Conservation (phyloP, 2,113 vertebrate genomes). For the Microcebus jonahi region DNA sequence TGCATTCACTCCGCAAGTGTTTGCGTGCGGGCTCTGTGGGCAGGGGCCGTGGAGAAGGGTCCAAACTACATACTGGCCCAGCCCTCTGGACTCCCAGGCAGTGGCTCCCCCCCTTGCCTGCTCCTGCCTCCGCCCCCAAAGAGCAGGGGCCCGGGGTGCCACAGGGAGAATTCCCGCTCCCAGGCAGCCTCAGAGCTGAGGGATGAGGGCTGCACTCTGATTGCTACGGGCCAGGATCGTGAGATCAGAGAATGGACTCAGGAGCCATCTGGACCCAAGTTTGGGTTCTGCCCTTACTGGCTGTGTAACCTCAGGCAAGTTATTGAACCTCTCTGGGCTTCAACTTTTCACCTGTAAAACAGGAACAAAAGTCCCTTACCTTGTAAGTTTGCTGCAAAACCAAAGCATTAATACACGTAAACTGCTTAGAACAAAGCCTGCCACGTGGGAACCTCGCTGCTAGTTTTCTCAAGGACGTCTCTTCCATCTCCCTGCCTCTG, state of each 20-base stretch:
- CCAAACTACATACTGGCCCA: not conserved
- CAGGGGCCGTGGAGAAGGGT: not conserved
- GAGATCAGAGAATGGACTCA: not conserved
- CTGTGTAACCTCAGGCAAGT: not conserved
- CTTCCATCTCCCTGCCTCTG: not conserved
- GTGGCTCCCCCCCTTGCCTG: not conserved
- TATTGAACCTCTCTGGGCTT: not conserved
- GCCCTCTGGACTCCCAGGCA: not conserved
- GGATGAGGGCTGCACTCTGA: not conserved
- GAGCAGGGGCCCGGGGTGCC: not conserved
- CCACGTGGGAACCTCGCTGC: not conserved
- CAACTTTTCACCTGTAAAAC: not conserved
- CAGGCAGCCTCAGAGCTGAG: not conserved
- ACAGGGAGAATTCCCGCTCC: not conserved
- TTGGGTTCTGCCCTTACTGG: not conserved
- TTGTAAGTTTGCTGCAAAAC: not conserved
- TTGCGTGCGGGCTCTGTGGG: not conserved
- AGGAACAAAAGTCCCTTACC: not conserved
- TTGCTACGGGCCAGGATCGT: accelerated
- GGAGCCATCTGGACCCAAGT: not conserved
- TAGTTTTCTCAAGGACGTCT: not conserved
- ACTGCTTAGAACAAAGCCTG: not conserved
- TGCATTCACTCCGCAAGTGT: not conserved
- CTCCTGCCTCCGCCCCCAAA: not conserved
- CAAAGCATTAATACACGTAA: not conserved